Percentiles rank a stretch among this genome's conserved stretches.
Conservation (phyloP, 2,113 vertebrate genomes). For the Crotalus helleri region DNA sequence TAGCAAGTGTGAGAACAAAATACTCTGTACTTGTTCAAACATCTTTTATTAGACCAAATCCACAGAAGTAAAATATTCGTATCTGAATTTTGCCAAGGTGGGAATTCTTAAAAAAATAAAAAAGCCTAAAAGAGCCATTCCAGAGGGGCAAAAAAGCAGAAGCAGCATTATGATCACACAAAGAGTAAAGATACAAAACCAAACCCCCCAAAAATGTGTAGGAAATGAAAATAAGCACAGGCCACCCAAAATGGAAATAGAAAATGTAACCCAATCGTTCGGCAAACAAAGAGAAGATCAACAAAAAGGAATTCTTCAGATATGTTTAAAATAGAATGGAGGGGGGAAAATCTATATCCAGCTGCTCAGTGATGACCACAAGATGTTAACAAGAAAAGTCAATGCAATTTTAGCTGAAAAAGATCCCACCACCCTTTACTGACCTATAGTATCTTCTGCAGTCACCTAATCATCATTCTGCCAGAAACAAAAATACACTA, state of each 20-base stretch:
- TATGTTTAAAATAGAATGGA: not conserved
- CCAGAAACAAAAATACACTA: not conserved
- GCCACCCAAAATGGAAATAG: not conserved
- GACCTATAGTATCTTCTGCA: not conserved
- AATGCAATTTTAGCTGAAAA: not conserved
- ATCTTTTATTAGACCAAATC: not conserved
- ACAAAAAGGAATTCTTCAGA: not conserved
- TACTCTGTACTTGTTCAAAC: not conserved
- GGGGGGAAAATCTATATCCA: not conserved
- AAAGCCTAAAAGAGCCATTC: not conserved
- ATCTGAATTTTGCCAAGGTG: not conserved
- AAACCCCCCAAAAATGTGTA: not conserved
- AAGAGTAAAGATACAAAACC: not conserved
- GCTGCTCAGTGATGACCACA: not conserved
- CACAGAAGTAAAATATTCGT: not conserved
- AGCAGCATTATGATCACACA: not conserved
- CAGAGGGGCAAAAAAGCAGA: not conserved
- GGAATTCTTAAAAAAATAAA: not conserved
- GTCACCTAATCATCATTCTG: not conserved
- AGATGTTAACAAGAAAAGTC: not conserved
- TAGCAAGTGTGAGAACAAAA: not conserved
- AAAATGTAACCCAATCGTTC: not conserved
- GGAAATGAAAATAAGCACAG: not conserved
- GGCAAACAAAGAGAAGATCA: not conserved
- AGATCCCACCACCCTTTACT: not conserved